Evolutionary conservation across 2,113 vertebrate species (phyloP).

Genomic region (Abramis brama): DNA sequence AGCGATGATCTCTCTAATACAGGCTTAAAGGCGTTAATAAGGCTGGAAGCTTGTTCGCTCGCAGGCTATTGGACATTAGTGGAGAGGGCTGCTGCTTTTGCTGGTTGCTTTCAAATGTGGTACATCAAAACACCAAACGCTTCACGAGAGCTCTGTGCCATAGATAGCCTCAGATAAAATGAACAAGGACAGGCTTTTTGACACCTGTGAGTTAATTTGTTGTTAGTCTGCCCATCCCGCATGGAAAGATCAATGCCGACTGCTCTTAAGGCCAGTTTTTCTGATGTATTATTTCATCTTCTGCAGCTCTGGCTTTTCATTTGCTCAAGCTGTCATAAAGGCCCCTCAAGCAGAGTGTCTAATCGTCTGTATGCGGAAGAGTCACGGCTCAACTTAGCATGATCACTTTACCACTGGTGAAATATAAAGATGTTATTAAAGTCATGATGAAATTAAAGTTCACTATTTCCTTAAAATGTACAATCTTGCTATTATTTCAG

Average conservation of each 20-base stretch:
- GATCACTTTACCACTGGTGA: neutral
- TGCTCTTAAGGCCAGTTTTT: conserved; percentile 55
- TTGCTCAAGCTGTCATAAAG: conserved; percentile 45
- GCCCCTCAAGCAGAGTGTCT: conserved; percentile 47
- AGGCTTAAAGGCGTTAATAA: conserved; percentile 24
- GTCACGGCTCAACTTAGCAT: conserved; percentile 46
- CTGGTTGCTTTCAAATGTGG: conserved; percentile 44
- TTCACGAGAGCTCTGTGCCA: conserved; percentile 43
- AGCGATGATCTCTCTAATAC: conserved; percentile 15
- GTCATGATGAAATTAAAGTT: neutral
- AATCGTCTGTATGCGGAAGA: conserved; percentile 15
- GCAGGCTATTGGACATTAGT: conserved; percentile 19
- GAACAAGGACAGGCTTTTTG: conserved; percentile 48
- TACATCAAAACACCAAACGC: conserved; percentile 48
- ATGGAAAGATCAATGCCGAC: conserved; percentile 55
- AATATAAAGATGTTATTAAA: neutral
- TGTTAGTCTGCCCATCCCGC: conserved; percentile 54
- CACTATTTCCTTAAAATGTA: neutral
- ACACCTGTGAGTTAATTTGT: conserved; percentile 61
- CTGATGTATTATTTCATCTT: conserved; percentile 56
- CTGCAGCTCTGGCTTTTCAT: conserved; percentile 39
- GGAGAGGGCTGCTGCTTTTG: conserved; percentile 36
- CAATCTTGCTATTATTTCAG: too few relatives aligned
- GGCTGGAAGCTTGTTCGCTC: conserved; percentile 39
- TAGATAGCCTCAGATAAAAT: conserved; percentile 42